Percentiles rank a stretch among this genome's conserved stretches.
phyloP scores from a whole-genome alignment of 2,113 vertebrate genomes.

The Orcinus orca region DNA sequence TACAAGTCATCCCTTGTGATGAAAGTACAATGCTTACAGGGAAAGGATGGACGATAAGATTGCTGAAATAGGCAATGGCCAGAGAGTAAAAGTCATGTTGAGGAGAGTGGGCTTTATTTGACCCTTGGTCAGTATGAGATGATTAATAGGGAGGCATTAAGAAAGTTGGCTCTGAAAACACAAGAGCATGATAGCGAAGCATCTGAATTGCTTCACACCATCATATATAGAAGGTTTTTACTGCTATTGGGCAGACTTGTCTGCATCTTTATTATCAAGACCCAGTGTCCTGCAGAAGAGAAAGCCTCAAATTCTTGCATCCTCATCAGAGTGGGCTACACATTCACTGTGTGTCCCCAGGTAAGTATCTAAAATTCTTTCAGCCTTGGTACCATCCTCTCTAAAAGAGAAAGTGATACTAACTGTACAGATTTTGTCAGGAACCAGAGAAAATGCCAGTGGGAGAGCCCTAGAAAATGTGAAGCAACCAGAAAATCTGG shows the following conservation, averaged over 20 bases:
- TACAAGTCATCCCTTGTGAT: neutral
- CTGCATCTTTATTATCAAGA: neutral
- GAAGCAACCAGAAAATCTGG: neutral
- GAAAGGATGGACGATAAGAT: neutral
- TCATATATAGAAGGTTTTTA: neutral
- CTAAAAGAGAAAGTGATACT: neutral
- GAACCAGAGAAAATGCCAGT: neutral
- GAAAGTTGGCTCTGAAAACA: neutral
- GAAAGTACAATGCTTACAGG: rapidly evolving
- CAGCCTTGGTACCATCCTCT: neutral
- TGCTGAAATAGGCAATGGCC: neutral
- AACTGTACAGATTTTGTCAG: neutral
- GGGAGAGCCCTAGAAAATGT: rapidly evolving
- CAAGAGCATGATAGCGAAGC: rapidly evolving
- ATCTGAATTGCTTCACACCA: neutral
- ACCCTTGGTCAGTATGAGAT: no score
- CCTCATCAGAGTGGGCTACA: neutral
- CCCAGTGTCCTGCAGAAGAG: neutral
- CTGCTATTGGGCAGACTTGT: neutral
- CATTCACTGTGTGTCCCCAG: neutral
- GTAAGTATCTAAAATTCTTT: neutral
- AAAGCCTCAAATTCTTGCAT: neutral
- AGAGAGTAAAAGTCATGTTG: neutral
- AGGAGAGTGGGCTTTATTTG: neutral
- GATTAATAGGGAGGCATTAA: neutral